These are phyloP conservation scores for Muscicapa adusta DNA, from an alignment of 2,113 vertebrate species.

Conservation along the genomic window DNA sequence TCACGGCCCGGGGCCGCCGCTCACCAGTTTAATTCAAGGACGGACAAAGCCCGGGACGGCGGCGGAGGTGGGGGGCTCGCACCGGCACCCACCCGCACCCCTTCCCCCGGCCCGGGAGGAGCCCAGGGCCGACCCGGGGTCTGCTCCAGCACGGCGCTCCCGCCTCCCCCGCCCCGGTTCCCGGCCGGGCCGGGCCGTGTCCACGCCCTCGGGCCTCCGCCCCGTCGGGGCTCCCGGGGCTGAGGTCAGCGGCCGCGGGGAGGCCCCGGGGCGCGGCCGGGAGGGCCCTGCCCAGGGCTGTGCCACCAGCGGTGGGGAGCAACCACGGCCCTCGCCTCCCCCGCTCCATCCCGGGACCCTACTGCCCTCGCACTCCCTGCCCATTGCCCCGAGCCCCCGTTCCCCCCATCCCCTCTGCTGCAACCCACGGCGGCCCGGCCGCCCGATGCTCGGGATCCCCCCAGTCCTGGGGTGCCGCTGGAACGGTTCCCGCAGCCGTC, in stretches of 20 bases:
- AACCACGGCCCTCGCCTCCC: background rate
- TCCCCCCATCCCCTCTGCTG: background rate
- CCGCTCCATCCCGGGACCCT: background rate
- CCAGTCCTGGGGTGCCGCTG: background rate
- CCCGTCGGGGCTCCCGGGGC: conserved; percentile 29
- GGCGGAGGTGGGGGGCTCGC: background rate
- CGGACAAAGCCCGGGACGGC: background rate
- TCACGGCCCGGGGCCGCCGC: conserved; percentile 24
- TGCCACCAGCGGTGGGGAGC: background rate
- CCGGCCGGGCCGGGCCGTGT: background rate
- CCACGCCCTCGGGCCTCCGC: conserved; percentile 31
- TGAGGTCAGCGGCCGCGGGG: conserved; percentile 30
- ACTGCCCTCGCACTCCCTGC: background rate
- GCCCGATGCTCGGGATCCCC: background rate
- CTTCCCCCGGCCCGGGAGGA: background rate
- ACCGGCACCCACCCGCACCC: background rate
- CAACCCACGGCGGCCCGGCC: background rate
- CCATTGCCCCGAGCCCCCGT: background rate
- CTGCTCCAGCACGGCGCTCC: background rate
- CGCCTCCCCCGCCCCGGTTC: background rate
- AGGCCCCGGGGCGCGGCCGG: background rate
- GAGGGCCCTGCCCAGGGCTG: background rate
- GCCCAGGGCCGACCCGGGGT: background rate
- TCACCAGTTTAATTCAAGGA: background rate
- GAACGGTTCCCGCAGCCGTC: background rate